Evolutionary conservation across 37 sponge, comb jelly and placozoan species (phyloP), one percentile per base, ranked within the genome.

Genomic region (Haliclona indistincta): DNA sequence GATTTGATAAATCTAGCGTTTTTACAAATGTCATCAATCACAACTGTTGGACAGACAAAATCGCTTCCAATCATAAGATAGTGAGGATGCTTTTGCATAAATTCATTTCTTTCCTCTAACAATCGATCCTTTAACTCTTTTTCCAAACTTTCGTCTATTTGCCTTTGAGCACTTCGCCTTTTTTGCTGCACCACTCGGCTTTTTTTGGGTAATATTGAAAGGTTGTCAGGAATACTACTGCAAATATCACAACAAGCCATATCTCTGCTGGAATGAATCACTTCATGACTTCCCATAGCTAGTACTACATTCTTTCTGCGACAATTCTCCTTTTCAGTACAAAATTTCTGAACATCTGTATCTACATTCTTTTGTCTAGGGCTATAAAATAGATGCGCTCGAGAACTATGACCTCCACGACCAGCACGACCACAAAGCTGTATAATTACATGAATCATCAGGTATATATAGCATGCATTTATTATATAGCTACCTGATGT

Each of bases 341-440:
- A 65, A 34, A 36, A 65, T 7, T 34, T 34, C 39, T 34, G 33
- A 4, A 65, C 67, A n/a, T 35, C 7, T 23, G 37, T 10, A 34
- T 34, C 38, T 38, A 28, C 15, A 7, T 65, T 65, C 62, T 60
- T 60, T 20, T 60, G 62, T 29, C 38, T 65, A n/a, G 67, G 7
- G 38, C 40, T 65, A 8, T 44, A 44, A 43, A 68, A 43, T 5
- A 68, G 5, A 43, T 68, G n/a, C 20, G 70, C 70, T 44, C 70
- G 13, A 4, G 70, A 8, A 28, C 4, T 47, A 44, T 30, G 4
- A 25, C 70, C 51, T 25, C 6, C n/a, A 8, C 70, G 19, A 25
- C 70, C 70, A 11, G 70, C 70, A 28, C 70, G 47, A 4, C 70
- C 70, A 68, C 47, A 68, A 11, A 68, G 25, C 70, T 68, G 25